A percentile compares a stretch with the other conserved stretches of the same genome.
Evolutionary conservation across 2,113 vertebrate genomes (phyloP).

Genomic region (Cyanistes caeruleus): DNA sequence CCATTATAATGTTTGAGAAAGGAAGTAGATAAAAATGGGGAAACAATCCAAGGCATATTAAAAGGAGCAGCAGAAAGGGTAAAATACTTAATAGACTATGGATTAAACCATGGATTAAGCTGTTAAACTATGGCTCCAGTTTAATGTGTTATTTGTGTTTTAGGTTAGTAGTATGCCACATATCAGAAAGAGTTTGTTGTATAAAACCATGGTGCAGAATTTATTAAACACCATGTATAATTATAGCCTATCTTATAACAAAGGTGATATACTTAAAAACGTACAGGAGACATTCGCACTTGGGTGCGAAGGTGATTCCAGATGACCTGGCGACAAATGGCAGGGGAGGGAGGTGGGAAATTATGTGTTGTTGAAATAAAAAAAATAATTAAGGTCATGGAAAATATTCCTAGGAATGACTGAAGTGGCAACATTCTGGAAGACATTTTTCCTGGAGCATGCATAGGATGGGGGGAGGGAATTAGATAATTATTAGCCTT

Average conservation of each 20-base stretch:
- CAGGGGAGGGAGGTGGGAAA: not conserved
- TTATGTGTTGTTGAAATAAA: not conserved
- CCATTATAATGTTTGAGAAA: conserved; percentile 17
- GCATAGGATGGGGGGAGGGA: not conserved
- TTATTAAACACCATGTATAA: not conserved
- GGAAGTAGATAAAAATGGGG: conserved; percentile 52
- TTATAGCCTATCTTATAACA: not conserved
- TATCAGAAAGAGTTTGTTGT: not conserved
- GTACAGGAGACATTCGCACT: not conserved
- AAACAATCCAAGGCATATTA: conserved; percentile 51
- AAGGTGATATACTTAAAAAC: not conserved
- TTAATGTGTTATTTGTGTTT: not conserved
- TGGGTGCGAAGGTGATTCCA: not conserved
- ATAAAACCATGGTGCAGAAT: not conserved
- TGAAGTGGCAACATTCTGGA: not conserved
- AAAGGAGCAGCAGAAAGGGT: conserved; percentile 3
- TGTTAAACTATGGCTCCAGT: not conserved
- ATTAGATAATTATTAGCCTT: not conserved
- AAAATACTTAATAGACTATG: conserved; percentile 17
- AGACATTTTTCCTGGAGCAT: not conserved
- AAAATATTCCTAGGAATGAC: not conserved
- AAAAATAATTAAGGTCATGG: not conserved
- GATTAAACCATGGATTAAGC: conserved; percentile 19
- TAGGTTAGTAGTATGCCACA: not conserved
- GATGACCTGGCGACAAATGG: not conserved